A percentile compares a stretch with the other conserved stretches of the same genome.
Evolutionary conservation across 23 tunicate genomes (phyloP).

Genomic region (Halocynthia roretzi): DNA sequence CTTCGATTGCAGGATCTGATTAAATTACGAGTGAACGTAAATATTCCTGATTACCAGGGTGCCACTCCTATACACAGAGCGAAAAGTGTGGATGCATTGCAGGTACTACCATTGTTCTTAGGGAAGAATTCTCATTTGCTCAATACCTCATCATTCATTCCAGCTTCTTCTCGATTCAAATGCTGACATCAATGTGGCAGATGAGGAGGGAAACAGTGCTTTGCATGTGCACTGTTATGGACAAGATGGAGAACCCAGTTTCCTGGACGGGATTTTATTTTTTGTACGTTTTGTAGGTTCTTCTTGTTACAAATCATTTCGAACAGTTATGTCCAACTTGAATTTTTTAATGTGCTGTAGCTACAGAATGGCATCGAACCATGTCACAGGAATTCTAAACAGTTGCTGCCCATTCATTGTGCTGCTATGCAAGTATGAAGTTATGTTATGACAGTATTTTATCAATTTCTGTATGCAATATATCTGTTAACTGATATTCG

Average conservation of each 20-base stretch:
- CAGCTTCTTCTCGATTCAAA: conserved; percentile 76
- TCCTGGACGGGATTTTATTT: conserved; percentile 54
- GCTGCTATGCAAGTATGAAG: conserved; percentile 83
- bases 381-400: conserved; percentile 35
- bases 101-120: conserved; percentile 13
- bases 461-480: neutral
- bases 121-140: neutral
- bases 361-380: conserved; percentile 42
- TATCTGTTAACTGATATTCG: too few species aligned
- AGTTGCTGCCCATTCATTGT: conserved; percentile 80
- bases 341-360: conserved; percentile 16
- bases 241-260: conserved; percentile 36
- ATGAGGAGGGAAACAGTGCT: conserved; percentile 82
- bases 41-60: conserved; percentile 77
- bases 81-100: conserved; percentile 31
- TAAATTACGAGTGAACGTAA: conserved; percentile 65
- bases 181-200: conserved; percentile 62
- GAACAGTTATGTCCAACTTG: neutral
- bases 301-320: neutral
- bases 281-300: neutral
- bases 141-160: neutral
- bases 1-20: conserved; percentile 36
- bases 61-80: conserved; percentile 84
- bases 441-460: neutral
- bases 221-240: conserved; percentile 74